phyloP scores from a whole-genome alignment of 2,888 invertebrate species.

The Hipparchia semele region DNA sequence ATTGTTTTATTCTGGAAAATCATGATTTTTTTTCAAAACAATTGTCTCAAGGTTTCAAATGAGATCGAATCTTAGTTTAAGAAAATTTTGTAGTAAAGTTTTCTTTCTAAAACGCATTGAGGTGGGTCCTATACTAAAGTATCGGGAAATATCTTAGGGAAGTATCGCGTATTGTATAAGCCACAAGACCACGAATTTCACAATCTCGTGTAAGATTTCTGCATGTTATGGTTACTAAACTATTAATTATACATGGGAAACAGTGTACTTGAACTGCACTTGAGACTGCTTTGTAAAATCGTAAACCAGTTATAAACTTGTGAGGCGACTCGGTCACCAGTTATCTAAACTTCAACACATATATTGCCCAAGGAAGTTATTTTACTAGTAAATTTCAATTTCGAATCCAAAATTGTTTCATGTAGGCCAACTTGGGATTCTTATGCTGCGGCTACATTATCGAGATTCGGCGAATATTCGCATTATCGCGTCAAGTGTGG shows the following conservation, averaged over 20 bases:
- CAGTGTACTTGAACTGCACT: constrained; percentile 18
- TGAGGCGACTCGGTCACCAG: constrained; percentile 17
- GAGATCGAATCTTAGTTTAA: too few species aligned
- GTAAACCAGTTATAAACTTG: constrained; percentile 22
- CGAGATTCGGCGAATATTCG: too few species aligned
- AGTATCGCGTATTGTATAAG: background rate
- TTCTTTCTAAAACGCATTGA: background rate
- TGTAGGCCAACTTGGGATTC: too few species aligned
- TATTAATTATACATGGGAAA: background rate
- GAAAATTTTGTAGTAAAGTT: too few species aligned
- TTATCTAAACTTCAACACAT: constrained; percentile 20
- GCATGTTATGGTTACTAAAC: constrained; percentile 10
- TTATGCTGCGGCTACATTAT: too few species aligned
- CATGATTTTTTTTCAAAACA: too few species aligned
- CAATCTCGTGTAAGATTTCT: background rate
- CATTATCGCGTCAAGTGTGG: too few species aligned
- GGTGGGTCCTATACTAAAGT: background rate
- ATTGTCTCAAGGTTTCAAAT: too few species aligned
- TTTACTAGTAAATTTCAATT: background rate
- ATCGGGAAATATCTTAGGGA: background rate
- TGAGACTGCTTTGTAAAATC: constrained; percentile 22
- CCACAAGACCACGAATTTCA: background rate
- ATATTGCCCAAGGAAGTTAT: background rate
- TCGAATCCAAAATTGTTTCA: too few species aligned
- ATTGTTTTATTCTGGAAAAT: too few species aligned